Percentiles rank a stretch among this genome's conserved stretches.
phyloP scores from a whole-genome alignment of 2,113 vertebrate genomes.

The Chloropsis cyanopogon region DNA sequence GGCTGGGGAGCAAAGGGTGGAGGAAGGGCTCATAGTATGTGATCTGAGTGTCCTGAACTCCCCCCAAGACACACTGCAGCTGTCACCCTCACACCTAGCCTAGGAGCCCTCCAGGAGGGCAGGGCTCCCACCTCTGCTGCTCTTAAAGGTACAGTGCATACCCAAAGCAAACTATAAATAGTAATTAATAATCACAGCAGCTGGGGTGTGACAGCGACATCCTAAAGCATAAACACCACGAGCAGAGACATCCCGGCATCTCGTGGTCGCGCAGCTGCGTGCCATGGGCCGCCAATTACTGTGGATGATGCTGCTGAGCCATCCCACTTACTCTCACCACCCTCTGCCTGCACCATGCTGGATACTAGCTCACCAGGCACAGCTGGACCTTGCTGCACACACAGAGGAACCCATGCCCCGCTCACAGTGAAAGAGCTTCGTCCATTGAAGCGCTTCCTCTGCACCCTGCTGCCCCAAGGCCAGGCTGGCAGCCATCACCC shows the following conservation, averaged over 20 bases:
- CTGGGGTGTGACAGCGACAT: constrained; percentile 18
- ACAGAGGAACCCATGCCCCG: rapidly evolving
- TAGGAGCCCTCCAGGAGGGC: not conserved
- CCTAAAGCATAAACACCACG: not conserved
- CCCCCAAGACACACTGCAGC: not conserved
- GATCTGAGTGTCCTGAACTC: rapidly evolving
- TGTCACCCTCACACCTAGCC: not conserved
- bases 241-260: constrained; percentile 27
- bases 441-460: rapidly evolving
- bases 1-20: not conserved
- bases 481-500: not conserved
- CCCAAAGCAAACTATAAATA: constrained; percentile 29
- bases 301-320: rapidly evolving
- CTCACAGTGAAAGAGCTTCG: not conserved
- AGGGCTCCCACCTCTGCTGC: not conserved
- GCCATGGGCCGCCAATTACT: not conserved
- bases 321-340: not conserved
- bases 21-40: not conserved
- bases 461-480: not conserved
- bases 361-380: not conserved
- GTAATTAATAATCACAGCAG: constrained; percentile 51
- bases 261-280: not conserved
- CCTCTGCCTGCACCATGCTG: not conserved
- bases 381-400: not conserved
- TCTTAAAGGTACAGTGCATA: not conserved